Percentiles rank a stretch among this genome's conserved stretches.
These are phyloP conservation scores for Tipula helvola DNA, from an alignment of 2,888 invertebrate genomes.

Conservation along the genomic window DNA sequence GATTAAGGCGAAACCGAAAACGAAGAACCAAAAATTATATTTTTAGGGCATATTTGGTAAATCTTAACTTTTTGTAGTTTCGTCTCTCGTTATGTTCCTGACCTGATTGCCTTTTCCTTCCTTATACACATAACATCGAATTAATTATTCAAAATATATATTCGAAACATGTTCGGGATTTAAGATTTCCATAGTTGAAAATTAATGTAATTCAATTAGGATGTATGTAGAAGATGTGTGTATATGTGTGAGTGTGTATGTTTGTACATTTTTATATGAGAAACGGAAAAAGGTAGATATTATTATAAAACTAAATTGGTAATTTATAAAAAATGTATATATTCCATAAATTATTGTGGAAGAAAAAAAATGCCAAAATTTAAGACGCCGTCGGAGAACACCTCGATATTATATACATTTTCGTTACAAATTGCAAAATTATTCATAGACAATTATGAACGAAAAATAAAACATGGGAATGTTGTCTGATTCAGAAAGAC, in stretches of 20 bases:
- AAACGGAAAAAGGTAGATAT: neutral
- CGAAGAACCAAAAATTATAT: neutral
- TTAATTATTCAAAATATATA: neutral
- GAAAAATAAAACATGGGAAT: neutral
- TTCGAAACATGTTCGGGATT: slow-evolving; percentile 4
- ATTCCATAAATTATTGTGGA: neutral
- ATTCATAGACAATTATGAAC: neutral
- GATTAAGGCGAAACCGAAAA: neutral
- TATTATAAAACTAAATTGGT: neutral
- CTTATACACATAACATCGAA: neutral
- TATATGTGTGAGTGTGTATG: neutral
- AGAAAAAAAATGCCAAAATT: neutral
- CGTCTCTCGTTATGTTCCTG: neutral
- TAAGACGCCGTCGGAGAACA: neutral
- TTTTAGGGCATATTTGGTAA: neutral
- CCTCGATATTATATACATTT: neutral
- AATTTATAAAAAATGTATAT: neutral
- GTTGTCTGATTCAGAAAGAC: neutral
- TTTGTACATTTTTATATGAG: too few species aligned
- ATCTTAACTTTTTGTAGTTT: neutral
- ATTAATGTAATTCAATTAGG: slow-evolving; percentile 4
- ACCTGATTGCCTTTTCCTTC: neutral
- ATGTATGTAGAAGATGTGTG: neutral
- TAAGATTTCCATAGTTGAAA: neutral
- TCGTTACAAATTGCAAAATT: neutral